phyloP scores from a whole-genome alignment of 2,797 vertebrate genomes.

The Hippopotamyrus pictus region DNA sequence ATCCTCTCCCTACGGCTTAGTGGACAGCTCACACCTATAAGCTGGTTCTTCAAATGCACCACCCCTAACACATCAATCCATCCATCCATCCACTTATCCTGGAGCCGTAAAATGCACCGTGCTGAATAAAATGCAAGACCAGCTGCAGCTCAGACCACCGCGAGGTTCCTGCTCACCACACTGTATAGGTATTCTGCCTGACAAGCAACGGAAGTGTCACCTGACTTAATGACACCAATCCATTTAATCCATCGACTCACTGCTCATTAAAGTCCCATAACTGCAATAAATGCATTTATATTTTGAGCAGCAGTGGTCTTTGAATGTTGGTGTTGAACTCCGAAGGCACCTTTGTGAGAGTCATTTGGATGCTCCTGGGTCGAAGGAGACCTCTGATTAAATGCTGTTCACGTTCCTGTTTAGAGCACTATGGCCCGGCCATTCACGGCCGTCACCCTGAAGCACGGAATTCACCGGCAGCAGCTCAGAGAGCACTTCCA shows the following conservation, averaged over 20 bases:
- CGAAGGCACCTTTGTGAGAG: background rate
- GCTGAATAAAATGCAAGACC: background rate
- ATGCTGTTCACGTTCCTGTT: background rate
- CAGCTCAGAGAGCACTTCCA: background rate
- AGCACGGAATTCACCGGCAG: background rate
- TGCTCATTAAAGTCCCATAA: background rate
- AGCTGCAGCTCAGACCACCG: background rate
- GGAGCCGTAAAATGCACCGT: background rate
- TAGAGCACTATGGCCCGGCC: background rate
- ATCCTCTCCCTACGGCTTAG: background rate
- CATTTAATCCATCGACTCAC: constrained; percentile 22
- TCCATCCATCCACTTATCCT: background rate
- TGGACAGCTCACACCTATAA: background rate
- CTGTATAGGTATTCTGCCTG: constrained; percentile 38
- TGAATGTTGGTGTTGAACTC: background rate
- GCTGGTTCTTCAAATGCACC: background rate
- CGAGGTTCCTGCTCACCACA: constrained; percentile 32
- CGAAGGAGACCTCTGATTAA: constrained; percentile 30
- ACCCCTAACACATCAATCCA: background rate
- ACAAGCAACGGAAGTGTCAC: constrained; percentile 41
- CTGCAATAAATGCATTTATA: background rate
- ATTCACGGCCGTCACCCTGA: background rate
- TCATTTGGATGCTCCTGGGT: constrained; percentile 39
- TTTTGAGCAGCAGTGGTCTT: background rate
- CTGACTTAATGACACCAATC: constrained; percentile 43